Conservation (phyloP, 2,888 invertebrate genomes). For the Polydrusus cervinus region DNA sequence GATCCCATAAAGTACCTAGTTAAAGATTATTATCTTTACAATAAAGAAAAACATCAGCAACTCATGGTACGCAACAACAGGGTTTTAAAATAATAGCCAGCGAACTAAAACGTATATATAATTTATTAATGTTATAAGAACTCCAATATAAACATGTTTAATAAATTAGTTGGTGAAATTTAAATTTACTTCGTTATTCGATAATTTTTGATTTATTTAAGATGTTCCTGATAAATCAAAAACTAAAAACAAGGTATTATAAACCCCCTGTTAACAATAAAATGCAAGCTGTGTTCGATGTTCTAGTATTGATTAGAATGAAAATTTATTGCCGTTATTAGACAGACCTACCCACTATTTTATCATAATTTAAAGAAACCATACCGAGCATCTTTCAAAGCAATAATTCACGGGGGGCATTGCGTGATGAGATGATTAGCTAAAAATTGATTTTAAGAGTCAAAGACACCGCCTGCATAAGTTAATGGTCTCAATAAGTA, state of each 20-base stretch:
- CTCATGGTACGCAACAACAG: too few species aligned
- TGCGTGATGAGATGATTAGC: conserved; percentile 42
- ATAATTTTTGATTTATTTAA: too few species aligned
- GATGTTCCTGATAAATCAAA: not conserved
- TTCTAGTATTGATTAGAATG: conserved; percentile 42
- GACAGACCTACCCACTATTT: conserved; percentile 48
- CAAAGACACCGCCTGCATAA: conserved; percentile 11
- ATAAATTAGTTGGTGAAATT: too few species aligned
- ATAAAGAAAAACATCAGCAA: too few species aligned
- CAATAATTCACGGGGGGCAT: conserved; percentile 34
- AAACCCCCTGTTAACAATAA: conserved; percentile 23
- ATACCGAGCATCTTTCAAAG: conserved; percentile 34
- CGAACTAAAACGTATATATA: too few species aligned
- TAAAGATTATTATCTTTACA: too few species aligned
- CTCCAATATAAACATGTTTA: too few species aligned
- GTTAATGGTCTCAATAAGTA: not conserved
- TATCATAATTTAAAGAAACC: conserved; percentile 54
- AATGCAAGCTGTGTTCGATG: conserved; percentile 19
- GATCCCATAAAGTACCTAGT: too few species aligned
- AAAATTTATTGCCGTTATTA: conserved; percentile 49
- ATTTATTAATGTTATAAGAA: too few species aligned
- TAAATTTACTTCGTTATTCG: too few species aligned
- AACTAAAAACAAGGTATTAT: conserved; percentile 6
- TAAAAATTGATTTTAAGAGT: conserved; percentile 39
- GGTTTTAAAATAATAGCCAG: too few species aligned